Conservation (phyloP, 2,888 invertebrate species). For the Frankliniella intonsa region DNA sequence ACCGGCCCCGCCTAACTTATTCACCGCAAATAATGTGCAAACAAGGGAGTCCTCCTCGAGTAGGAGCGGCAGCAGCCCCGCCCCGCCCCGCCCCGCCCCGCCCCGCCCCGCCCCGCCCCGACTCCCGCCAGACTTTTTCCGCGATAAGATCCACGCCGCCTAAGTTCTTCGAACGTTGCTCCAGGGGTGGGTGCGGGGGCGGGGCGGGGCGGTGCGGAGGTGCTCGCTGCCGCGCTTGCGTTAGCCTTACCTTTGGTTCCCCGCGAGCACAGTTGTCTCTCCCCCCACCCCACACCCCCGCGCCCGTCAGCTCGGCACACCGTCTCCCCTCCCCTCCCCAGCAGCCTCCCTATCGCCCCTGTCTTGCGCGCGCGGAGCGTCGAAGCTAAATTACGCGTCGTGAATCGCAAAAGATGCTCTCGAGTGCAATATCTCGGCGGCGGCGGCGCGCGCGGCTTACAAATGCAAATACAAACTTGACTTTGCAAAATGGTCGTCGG, state of each 20-base stretch:
- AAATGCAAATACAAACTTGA: not conserved
- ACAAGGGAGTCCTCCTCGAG: too few relatives aligned
- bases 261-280: not conserved
- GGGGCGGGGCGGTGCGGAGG: not conserved
- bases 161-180: not conserved
- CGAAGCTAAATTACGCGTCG: not conserved
- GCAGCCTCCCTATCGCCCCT: not conserved
- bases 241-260: not conserved
- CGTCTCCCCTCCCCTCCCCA: not conserved
- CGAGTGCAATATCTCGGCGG: not conserved
- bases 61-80: not conserved
- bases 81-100: not conserved
- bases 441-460: not conserved
- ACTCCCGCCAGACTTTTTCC: not conserved
- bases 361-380: not conserved
- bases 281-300: too few relatives aligned
- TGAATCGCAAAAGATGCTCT: not conserved
- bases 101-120: not conserved
- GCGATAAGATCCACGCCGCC: not conserved
- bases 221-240: not conserved
- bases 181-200: not conserved
- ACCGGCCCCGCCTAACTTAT: too few relatives aligned
- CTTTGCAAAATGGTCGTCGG: not conserved
- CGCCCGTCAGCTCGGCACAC: not conserved
- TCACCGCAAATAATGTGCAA: too few relatives aligned